A percentile compares a stretch with the other conserved stretches of the same genome.
Conservation (phyloP, 2,113 vertebrate genomes). For the Promerops cafer region DNA sequence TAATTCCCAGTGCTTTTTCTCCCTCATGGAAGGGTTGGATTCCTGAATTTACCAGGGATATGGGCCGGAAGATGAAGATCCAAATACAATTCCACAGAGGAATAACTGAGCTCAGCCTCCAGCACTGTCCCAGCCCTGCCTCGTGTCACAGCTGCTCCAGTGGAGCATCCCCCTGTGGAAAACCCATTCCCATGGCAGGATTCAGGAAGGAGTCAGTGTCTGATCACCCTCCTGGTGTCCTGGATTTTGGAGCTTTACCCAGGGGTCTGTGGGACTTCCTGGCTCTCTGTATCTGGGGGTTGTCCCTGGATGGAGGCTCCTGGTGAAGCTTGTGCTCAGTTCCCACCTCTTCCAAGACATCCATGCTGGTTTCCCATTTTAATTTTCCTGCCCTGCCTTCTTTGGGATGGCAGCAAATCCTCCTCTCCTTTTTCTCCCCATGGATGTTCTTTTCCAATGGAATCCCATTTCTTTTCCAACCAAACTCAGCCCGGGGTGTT, state of each 20-base stretch:
- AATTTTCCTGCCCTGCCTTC: background rate
- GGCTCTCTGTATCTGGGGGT: background rate
- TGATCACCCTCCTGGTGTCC: background rate
- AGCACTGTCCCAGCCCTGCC: background rate
- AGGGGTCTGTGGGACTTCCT: background rate
- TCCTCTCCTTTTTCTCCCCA: background rate
- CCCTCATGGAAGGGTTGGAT: fast-evolving
- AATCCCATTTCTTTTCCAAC: background rate
- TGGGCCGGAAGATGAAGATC: background rate
- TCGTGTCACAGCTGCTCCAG: background rate
- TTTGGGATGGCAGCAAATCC: background rate
- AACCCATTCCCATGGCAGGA: background rate
- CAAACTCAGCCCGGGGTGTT: background rate
- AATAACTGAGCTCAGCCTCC: background rate
- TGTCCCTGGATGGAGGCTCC: background rate
- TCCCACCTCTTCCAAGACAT: background rate
- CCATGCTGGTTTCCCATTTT: background rate
- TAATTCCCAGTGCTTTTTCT: background rate
- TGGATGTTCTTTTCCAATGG: background rate
- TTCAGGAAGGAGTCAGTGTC: background rate
- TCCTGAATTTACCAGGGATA: background rate
- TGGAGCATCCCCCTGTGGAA: too few species aligned
- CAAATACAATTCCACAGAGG: background rate
- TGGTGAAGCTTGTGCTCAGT: background rate
- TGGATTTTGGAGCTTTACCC: background rate